Base-by-base conservation (phyloP, 2,888 invertebrate species). In the Deroplatys truncata region DNA sequence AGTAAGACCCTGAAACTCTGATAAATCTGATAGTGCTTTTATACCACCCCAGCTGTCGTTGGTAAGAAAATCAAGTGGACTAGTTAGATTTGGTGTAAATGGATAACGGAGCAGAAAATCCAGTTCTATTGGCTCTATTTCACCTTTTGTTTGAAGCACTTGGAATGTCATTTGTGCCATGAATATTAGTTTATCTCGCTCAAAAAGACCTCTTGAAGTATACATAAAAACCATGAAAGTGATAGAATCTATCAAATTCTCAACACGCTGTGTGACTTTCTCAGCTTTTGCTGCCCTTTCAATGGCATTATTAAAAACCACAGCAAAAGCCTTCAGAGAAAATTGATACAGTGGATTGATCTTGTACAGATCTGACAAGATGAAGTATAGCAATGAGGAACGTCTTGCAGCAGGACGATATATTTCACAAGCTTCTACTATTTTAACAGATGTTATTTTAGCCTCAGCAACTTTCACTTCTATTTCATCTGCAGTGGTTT, bases 301-400 rank as follows among this genome's bases (percentile, higher is more conserved):
- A 86, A 99, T 96, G 0, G 98, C 98, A 91, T 97, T 97, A 92
- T 97, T 97, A 93, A 98, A 98, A 7, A 98, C 98, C 0, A 97
- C 97, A 92, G 97, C 98, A 94, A 98, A 98, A 0, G 98, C 98
- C 93, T 98, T 98, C 90, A 99, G 94, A 0, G 98, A 98, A 94
- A 99, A 99, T 93, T 98, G 98, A 93, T 99, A 99, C 93, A 99
- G 98, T 85, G 98, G 97, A 93, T 98, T 98, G 92, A 99, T 98
- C 93, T 98, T 98, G 94, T 96, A 96, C 87, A 99, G 93, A 92
- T 99, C 98, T 92, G 98, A 98, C 90, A 99, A 94, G 91, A 98
- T 98, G 93, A 99, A 99, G 93, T 99, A 99, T 1, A 99, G 94
- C 0, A 99, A 95, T 0, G 98, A 98, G 0, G 98, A 98, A 90